Conservation (phyloP, 1,140 invertebrate genomes). For the Drosophila ogumai region DNA sequence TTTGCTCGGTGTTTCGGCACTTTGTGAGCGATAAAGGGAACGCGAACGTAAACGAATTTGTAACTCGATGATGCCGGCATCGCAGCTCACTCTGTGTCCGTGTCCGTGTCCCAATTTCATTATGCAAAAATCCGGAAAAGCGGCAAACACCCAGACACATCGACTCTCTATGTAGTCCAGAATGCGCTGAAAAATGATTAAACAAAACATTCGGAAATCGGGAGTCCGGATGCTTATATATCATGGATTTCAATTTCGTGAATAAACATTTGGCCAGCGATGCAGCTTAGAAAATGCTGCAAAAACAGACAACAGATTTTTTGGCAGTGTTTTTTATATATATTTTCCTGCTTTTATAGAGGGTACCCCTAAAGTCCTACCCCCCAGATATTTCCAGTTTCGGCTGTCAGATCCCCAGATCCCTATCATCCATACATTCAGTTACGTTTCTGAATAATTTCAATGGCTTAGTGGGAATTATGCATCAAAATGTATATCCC, state of each 20-base stretch:
- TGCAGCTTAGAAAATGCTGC: too few species aligned
- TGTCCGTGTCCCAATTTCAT: constrained; percentile 54
- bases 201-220: constrained; percentile 35
- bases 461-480: constrained; percentile 1
- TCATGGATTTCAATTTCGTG: constrained; percentile 40
- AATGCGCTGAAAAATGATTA: constrained; percentile 42
- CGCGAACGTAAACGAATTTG: constrained; percentile 64
- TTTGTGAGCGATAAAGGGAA: constrained; percentile 37
- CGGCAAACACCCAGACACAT: constrained; percentile 6
- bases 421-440: constrained; percentile 1
- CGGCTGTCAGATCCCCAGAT: not conserved
- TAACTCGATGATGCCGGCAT: constrained; percentile 55
- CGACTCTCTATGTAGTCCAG: constrained; percentile 5
- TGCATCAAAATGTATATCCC: constrained; percentile 12
- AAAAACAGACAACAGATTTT: not conserved
- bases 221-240: constrained; percentile 36
- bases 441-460: constrained; percentile 15
- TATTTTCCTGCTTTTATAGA: not conserved
- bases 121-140: constrained; percentile 53
- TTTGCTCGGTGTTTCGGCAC: constrained; percentile 13
- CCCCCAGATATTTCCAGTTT: not conserved
- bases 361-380: not conserved
- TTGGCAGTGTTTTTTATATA: not conserved
- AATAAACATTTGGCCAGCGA: constrained; percentile 17
- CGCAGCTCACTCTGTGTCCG: constrained; percentile 45